These are phyloP conservation scores for Mesoclemmys tuberculata DNA, from an alignment of 2,113 vertebrate species.

Conservation along the genomic window DNA sequence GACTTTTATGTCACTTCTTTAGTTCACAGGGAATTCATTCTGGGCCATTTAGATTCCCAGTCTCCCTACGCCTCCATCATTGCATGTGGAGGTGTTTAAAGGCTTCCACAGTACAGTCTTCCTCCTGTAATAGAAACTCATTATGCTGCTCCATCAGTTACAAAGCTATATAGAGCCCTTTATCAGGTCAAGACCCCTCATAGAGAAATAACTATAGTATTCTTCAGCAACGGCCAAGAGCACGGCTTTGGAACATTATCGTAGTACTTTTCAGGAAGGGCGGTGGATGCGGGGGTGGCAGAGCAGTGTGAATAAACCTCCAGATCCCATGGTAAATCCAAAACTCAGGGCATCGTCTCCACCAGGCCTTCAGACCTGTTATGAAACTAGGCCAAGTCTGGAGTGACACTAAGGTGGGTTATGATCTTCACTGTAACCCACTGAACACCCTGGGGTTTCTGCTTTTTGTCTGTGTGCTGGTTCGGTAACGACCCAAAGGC, in stretches of 20 bases:
- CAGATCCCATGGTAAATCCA: background rate
- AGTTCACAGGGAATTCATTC: background rate
- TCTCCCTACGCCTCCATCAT: background rate
- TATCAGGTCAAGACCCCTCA: background rate
- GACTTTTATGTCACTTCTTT: background rate
- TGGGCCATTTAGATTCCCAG: background rate
- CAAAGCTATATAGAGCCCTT: background rate
- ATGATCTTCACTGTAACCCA: background rate
- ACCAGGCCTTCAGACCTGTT: background rate
- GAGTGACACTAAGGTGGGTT: background rate
- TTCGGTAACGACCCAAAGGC: background rate
- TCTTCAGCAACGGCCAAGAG: background rate
- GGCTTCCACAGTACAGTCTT: background rate
- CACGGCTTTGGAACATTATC: background rate
- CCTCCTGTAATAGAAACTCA: background rate
- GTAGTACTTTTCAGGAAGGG: background rate
- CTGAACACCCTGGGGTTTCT: background rate
- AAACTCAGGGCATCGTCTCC: background rate
- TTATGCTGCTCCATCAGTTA: background rate
- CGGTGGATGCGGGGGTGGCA: background rate
- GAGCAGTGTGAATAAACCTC: background rate
- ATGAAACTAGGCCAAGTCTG: background rate
- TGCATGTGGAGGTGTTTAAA: background rate
- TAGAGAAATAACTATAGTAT: background rate
- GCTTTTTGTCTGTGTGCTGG: background rate